Evolutionary conservation across 2,888 invertebrate genomes (phyloP), one percentile per base, ranked within the genome.

Genomic region (Furcula furcula): DNA sequence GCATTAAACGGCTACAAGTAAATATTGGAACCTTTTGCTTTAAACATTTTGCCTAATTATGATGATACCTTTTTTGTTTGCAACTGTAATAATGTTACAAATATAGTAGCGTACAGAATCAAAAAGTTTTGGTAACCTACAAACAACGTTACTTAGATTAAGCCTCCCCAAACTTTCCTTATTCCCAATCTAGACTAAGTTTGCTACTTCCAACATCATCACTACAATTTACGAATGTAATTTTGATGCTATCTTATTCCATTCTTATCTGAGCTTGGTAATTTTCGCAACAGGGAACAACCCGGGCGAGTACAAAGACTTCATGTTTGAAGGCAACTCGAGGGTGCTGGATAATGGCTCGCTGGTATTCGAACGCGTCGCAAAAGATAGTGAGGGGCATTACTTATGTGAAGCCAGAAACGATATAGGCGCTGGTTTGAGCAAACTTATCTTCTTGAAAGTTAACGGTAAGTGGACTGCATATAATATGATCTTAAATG

Each of bases 351-450:
- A 93, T 54, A 97, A 97, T 72, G 97, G 97, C 14, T 95, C 96
- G 7, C 90, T 97, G 48, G 92, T 93, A 46, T 96, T 97, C 76
- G 93, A 93, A 59, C 92, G 94, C 68, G 94, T 96, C 31, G 94
- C 93, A 56, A 96, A 96, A 80, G 94, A 94, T 65, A 95, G 94
- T 71, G 96, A 96, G 80, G 97, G 97, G 0, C 95, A 95, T 76
- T 97, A 97, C 76, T 90, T 97, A 32, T 98, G 98, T 79, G 97
- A 97, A 70, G 96, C 97, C n/a, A 93, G 95, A 63, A 98, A 98
- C 73, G 95, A 94, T 54, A 96, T 98, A 47, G 97, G 97, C 1
- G 93, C 95, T 9, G 97, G 96, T 7, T 93, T 97, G 38, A 97
- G 97, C 90, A 97, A 97, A 86, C 95, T 97, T 34, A 94, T 97